Conservation (phyloP, 2,888 invertebrate species). For the Ischnus inquisitorius region DNA sequence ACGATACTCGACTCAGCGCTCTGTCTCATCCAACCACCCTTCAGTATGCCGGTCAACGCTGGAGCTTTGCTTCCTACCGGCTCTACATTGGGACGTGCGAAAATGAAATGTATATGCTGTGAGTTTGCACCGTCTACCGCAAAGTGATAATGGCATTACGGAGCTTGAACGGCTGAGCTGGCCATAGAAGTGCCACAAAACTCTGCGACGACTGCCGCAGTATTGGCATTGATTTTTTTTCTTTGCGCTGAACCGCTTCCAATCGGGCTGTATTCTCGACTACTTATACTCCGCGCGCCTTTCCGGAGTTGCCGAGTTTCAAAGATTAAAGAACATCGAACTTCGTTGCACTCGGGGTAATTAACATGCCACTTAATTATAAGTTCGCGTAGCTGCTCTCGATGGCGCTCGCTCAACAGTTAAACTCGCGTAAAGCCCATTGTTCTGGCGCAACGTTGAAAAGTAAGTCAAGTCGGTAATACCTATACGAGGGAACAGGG, state of each 20-base stretch:
- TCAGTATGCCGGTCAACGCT: slow-evolving; percentile 89
- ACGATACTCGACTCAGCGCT: slow-evolving; percentile 89
- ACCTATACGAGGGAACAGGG: slow-evolving; percentile 85
- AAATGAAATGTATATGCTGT: background rate
- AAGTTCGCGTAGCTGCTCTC: background rate
- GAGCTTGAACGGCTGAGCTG: slow-evolving; percentile 39
- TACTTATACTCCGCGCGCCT: background rate
- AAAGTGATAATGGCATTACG: slow-evolving; percentile 49
- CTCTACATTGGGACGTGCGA: slow-evolving; percentile 78
- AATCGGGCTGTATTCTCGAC: background rate
- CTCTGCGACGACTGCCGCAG: slow-evolving; percentile 14
- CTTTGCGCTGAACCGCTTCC: background rate
- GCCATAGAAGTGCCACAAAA: slow-evolving; percentile 52
- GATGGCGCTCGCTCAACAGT: slow-evolving; percentile 9
- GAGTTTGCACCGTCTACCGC: slow-evolving; percentile 8
- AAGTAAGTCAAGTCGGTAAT: slow-evolving; percentile 35
- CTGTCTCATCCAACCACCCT: slow-evolving; percentile 90
- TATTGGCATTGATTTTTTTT: slow-evolving; percentile 6
- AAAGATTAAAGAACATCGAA: background rate
- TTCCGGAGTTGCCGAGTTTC: background rate
- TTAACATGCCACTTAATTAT: background rate
- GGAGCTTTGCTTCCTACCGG: slow-evolving; percentile 90
- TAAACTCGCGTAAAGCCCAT: slow-evolving; percentile 51
- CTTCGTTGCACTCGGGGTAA: background rate
- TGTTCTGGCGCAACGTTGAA: slow-evolving; percentile 5